Percentiles rank a stretch among this genome's conserved stretches.
Evolutionary conservation across 2,888 invertebrate genomes (phyloP).

Genomic region (Aphidius colemani): DNA sequence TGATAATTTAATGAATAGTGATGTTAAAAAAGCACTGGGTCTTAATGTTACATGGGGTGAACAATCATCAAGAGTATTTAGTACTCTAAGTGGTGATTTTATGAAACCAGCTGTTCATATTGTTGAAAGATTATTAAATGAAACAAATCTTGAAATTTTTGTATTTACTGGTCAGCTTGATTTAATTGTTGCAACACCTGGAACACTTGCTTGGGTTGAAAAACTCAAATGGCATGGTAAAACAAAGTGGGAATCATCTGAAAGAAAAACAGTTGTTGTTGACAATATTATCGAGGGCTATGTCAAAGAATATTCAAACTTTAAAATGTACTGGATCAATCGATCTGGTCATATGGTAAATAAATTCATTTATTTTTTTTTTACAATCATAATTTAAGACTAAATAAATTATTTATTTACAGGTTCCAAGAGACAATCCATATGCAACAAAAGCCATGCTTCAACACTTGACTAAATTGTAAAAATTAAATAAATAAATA

Average conservation of each 20-base stretch:
- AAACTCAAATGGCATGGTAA: conserved; percentile 70
- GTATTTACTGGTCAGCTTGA: conserved; percentile 83
- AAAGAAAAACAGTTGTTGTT: conserved; percentile 66
- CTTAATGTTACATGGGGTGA: conserved; percentile 69
- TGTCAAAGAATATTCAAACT: conserved; percentile 70
- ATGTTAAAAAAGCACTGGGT: conserved; percentile 69
- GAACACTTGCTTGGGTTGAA: conserved; percentile 77
- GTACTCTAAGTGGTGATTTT: conserved; percentile 68
- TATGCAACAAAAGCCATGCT: conserved; percentile 71
- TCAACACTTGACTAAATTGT: conserved; percentile 51
- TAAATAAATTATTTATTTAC: neutral
- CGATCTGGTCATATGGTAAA: conserved; percentile 79
- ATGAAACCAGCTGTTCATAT: conserved; percentile 79
- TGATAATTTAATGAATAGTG: conserved; percentile 71
- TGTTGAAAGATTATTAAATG: conserved; percentile 73
- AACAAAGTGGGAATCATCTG: conserved; percentile 64
- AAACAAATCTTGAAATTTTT: conserved; percentile 70
- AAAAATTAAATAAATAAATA: too few species aligned
- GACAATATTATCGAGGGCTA: conserved; percentile 73
- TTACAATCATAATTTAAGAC: neutral
- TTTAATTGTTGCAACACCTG: conserved; percentile 81
- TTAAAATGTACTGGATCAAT: conserved; percentile 79
- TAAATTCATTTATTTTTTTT: conserved; percentile 34
- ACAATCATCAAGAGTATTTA: conserved; percentile 68
- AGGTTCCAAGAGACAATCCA: conserved; percentile 68